A percentile compares a stretch with the other conserved stretches of the same genome.
phyloP scores from a whole-genome alignment of 2,113 vertebrate species.

The Ginglymostoma cirratum region DNA sequence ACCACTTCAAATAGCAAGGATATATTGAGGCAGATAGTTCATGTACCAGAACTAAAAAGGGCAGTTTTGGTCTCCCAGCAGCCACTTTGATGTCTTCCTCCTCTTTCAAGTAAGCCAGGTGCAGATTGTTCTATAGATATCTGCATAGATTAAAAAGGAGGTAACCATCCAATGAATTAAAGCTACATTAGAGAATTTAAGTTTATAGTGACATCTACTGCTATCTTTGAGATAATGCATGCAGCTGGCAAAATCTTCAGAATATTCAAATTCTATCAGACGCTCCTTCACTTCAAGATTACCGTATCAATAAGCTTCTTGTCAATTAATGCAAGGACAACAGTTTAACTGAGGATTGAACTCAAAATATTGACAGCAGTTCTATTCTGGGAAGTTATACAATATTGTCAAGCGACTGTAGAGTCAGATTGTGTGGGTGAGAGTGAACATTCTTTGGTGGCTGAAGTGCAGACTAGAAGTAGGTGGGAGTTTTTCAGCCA shows the following conservation, averaged over 20 bases:
- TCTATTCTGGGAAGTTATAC: neutral
- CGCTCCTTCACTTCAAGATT: neutral
- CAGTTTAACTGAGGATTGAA: neutral
- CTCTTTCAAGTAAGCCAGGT: neutral
- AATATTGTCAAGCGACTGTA: neutral
- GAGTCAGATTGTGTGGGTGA: neutral
- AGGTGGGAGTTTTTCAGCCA: neutral
- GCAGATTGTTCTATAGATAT: neutral
- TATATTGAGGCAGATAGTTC: neutral
- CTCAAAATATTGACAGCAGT: neutral
- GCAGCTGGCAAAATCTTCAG: neutral
- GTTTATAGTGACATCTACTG: constrained; percentile 30
- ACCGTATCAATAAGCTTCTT: too few species aligned
- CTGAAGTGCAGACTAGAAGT: neutral
- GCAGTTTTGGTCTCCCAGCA: neutral
- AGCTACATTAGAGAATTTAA: neutral
- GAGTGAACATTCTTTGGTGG: neutral
- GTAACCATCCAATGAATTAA: neutral
- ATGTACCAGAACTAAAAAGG: too few species aligned
- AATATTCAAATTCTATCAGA: neutral
- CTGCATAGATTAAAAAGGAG: neutral
- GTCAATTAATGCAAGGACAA: neutral
- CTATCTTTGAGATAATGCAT: neutral
- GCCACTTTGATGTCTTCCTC: neutral
- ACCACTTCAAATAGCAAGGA: neutral